Evolutionary conservation across 2,888 invertebrate species (phyloP).

Genomic region (Platycnemis pennipes): DNA sequence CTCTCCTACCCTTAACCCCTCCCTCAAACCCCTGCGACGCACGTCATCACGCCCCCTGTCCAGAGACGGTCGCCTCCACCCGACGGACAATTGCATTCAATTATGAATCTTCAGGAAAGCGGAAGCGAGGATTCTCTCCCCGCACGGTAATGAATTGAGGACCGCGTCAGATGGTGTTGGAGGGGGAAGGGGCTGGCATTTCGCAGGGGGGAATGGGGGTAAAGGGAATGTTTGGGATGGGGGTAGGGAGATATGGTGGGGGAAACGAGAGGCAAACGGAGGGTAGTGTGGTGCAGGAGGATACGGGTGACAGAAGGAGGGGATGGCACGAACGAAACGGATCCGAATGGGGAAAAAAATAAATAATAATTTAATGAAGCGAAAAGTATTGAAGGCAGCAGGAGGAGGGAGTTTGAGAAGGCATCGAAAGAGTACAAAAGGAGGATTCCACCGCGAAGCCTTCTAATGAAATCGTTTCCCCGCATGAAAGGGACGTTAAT

Average conservation of each 20-base stretch:
- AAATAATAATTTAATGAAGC: background rate
- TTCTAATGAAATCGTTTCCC: background rate
- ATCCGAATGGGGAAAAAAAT: background rate
- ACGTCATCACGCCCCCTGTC: background rate
- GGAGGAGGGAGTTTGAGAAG: background rate
- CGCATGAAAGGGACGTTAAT: background rate
- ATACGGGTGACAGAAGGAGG: background rate
- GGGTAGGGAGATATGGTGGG: background rate
- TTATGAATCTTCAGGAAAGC: slow-evolving; percentile 50
- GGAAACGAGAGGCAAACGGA: too few relatives aligned
- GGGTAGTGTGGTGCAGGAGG: background rate
- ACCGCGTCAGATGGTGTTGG: slow-evolving; percentile 38
- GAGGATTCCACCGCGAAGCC: background rate
- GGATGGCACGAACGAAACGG: background rate
- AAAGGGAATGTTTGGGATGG: background rate
- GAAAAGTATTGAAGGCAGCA: background rate
- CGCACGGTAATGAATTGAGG: slow-evolving; percentile 45
- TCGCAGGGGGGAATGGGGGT: background rate
- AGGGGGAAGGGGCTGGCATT: background rate
- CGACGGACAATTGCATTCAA: slow-evolving; percentile 61
- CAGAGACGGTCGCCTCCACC: background rate
- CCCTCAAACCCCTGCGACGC: background rate
- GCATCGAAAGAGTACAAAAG: background rate
- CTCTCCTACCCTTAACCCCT: background rate
- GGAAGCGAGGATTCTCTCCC: slow-evolving; percentile 41